These are phyloP conservation scores for Papilio polytes DNA, from an alignment of 1,140 invertebrate genomes.

Conservation along the genomic window DNA sequence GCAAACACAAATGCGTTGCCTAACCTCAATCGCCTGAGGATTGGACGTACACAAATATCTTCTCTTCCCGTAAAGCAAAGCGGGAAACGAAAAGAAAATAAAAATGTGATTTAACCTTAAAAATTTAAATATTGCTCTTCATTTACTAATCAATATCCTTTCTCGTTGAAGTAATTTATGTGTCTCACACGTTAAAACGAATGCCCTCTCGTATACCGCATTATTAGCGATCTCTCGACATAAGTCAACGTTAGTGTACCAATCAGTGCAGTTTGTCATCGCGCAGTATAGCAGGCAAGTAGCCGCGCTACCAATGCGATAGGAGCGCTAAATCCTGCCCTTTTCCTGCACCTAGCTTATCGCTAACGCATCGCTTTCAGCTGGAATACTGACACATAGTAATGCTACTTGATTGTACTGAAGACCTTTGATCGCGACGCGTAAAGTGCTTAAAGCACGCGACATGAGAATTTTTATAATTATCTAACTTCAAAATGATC, in stretches of 20 bases:
- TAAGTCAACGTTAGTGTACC: constrained; percentile 20
- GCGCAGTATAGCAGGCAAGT: constrained; percentile 19
- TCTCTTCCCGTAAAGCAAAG: too few species aligned
- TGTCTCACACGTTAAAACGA: not conserved
- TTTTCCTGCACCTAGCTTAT: constrained; percentile 25
- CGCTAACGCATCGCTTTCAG: constrained; percentile 21
- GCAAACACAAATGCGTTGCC: too few species aligned
- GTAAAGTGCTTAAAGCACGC: too few species aligned
- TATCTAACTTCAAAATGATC: too few species aligned
- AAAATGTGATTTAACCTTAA: too few species aligned
- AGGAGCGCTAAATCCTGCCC: constrained; percentile 19
- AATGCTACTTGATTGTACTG: not conserved
- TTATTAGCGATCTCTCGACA: not conserved
- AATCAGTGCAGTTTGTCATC: constrained; percentile 30
- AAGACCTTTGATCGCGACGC: not conserved
- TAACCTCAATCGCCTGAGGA: too few species aligned
- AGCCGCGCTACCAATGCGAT: constrained; percentile 17
- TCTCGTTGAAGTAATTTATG: too few species aligned
- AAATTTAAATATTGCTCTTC: too few species aligned
- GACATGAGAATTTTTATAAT: too few species aligned
- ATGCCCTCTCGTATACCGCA: not conserved
- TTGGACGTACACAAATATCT: too few species aligned
- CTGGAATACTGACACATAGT: constrained; percentile 4
- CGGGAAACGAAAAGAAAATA: too few species aligned
- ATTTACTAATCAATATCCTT: too few species aligned